A percentile compares a stretch with the other conserved stretches of the same genome.
Conservation (phyloP, 2,888 invertebrate species). For the Elysia crispata region DNA sequence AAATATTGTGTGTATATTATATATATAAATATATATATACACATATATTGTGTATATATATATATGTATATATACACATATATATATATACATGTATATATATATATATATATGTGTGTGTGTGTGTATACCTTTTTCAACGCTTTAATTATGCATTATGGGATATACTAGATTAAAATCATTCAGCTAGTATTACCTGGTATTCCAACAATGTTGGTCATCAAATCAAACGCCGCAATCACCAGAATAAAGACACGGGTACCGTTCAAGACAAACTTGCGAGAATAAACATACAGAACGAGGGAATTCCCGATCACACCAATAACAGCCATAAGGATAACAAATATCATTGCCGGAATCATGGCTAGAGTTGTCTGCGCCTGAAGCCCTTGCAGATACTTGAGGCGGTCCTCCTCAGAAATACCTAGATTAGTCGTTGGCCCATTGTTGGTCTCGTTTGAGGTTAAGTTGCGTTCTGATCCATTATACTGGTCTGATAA, state of each 20-base stretch:
- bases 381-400: constrained; percentile 12
- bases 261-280: constrained; percentile 40
- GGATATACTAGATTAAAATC: too few relatives aligned
- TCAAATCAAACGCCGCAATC: constrained; percentile 41
- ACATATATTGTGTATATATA: too few relatives aligned
- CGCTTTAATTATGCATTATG: too few relatives aligned
- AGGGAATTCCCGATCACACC: constrained; percentile 46
- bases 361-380: constrained; percentile 17
- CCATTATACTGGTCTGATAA: too few relatives aligned
- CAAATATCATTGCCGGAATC: constrained; percentile 34
- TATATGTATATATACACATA: too few relatives aligned
- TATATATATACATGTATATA: too few relatives aligned
- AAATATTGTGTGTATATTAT: too few relatives aligned
- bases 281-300: constrained; percentile 45
- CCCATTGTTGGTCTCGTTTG: too few relatives aligned
- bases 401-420: not conserved
- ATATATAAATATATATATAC: too few relatives aligned
- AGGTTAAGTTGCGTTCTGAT: too few relatives aligned
- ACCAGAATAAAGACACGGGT: constrained; percentile 46
- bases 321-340: constrained; percentile 30
- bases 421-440: not conserved
- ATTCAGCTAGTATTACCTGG: constrained; percentile 35
- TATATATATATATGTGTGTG: too few relatives aligned
- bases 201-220: constrained; percentile 40
- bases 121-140: too few relatives aligned